A percentile compares a stretch with the other conserved stretches of the same genome.
These are phyloP conservation scores for Pygoscelis adeliae DNA, from an alignment of 2,113 vertebrate species.

Conservation along the genomic window DNA sequence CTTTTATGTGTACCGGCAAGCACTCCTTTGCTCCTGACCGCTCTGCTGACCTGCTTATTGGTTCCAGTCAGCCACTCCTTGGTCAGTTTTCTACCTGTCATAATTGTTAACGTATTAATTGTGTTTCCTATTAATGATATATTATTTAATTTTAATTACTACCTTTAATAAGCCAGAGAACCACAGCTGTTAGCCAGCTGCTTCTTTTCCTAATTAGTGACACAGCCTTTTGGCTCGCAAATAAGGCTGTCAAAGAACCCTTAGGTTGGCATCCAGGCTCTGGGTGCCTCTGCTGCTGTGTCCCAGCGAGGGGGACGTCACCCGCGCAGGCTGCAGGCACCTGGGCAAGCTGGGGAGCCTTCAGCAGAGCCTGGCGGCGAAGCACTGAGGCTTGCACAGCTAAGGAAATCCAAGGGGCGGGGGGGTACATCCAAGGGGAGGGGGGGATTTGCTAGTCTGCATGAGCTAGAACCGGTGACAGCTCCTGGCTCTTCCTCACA, in stretches of 20 bases:
- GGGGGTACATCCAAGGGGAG: background rate
- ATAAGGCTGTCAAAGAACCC: background rate
- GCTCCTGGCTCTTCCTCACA: background rate
- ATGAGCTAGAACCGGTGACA: background rate
- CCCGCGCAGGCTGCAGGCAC: rapidly evolving
- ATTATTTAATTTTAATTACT: background rate
- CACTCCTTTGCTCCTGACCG: background rate
- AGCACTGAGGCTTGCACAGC: background rate
- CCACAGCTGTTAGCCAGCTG: background rate
- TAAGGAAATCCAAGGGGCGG: background rate
- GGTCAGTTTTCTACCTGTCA: background rate
- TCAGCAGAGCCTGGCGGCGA: background rate
- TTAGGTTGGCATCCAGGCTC: background rate
- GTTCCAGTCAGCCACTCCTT: background rate
- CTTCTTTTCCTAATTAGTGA: background rate
- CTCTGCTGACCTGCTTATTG: background rate
- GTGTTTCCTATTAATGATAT: background rate
- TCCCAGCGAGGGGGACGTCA: rapidly evolving
- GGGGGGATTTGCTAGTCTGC: background rate
- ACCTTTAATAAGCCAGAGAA: background rate
- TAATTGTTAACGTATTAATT: background rate
- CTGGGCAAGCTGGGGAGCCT: background rate
- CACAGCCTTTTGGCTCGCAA: background rate
- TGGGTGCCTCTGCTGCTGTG: background rate
- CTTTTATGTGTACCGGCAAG: background rate